Percentiles rank a stretch among this genome's conserved stretches.
Conservation (phyloP, 2,797 vertebrate genomes). For the Pseudochirops corinnae region DNA sequence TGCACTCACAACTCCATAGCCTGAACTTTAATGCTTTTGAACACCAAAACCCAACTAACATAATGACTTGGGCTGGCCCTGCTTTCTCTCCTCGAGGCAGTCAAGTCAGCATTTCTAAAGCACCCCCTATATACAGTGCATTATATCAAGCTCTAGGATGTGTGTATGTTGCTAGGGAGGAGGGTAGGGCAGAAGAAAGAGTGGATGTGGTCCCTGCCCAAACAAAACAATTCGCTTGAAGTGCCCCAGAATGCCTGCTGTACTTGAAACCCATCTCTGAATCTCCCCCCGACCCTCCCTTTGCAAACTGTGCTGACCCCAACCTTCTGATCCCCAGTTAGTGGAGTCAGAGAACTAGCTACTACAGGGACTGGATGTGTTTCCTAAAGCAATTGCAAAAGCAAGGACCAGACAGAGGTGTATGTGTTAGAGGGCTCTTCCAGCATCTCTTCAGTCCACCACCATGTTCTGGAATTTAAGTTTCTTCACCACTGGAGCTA, state of each 20-base stretch:
- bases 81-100: neutral
- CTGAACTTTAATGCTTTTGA: conserved; percentile 9
- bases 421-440: conserved; percentile 75
- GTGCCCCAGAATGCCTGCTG: conserved; percentile 47
- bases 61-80: neutral
- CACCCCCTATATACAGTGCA: neutral
- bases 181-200: neutral
- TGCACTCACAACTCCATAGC: conserved; percentile 17
- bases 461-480: conserved; percentile 64
- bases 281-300: neutral
- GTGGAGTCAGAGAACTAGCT: conserved; percentile 57
- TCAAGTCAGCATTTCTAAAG: conserved; percentile 9
- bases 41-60: conserved; percentile 1
- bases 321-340: conserved; percentile 70
- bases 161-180: conserved; percentile 15
- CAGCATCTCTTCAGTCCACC: conserved; percentile 75
- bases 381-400: conserved; percentile 76
- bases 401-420: conserved; percentile 78
- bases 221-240: conserved; percentile 67
- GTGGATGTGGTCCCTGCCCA: neutral
- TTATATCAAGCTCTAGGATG: conserved; percentile 4
- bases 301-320: conserved; percentile 65
- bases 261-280: conserved; percentile 68
- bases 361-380: conserved; percentile 17
- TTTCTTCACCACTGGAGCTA: conserved; percentile 74